Conservation (phyloP, 2,888 invertebrate species). For the Keiferia lycopersicella region DNA sequence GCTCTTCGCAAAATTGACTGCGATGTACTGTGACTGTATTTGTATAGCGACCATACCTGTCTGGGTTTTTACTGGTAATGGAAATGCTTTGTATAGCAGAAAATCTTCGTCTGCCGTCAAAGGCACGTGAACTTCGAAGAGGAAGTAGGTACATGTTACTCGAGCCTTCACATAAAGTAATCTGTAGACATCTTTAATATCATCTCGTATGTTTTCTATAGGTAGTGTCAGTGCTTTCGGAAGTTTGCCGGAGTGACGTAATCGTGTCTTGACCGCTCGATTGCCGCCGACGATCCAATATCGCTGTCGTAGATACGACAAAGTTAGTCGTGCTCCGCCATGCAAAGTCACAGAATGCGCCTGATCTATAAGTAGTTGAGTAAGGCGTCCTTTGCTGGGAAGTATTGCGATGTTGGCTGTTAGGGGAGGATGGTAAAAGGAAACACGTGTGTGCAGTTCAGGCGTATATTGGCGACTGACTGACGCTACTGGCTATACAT, state of each 20-base stretch:
- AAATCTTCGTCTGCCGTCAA: slow-evolving; percentile 25
- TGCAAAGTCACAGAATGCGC: neutral
- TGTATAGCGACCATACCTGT: neutral
- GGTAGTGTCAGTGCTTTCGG: neutral
- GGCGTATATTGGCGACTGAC: too few relatives aligned
- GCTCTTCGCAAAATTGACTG: neutral
- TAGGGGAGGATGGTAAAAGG: too few relatives aligned
- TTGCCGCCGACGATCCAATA: slow-evolving; percentile 28
- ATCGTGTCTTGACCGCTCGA: slow-evolving; percentile 19
- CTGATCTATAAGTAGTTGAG: slow-evolving; percentile 16
- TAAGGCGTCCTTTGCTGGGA: slow-evolving; percentile 11
- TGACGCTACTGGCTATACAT: too few relatives aligned
- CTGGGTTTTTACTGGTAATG: slow-evolving; percentile 7
- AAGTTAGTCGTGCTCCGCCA: slow-evolving; percentile 1
- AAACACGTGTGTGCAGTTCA: too few relatives aligned
- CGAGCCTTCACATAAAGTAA: slow-evolving; percentile 24
- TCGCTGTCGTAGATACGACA: slow-evolving; percentile 3
- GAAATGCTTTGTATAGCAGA: slow-evolving; percentile 24
- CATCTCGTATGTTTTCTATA: slow-evolving; percentile 30
- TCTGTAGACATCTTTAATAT: slow-evolving; percentile 34
- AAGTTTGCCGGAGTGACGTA: neutral
- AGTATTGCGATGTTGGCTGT: too few relatives aligned
- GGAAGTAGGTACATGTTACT: neutral
- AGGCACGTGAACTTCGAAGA: neutral
- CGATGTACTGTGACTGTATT: neutral